These are phyloP conservation scores for Epizoanthus stellaris DNA, from an alignment of 92 coral and sea anemone species.

Conservation along the genomic window DNA sequence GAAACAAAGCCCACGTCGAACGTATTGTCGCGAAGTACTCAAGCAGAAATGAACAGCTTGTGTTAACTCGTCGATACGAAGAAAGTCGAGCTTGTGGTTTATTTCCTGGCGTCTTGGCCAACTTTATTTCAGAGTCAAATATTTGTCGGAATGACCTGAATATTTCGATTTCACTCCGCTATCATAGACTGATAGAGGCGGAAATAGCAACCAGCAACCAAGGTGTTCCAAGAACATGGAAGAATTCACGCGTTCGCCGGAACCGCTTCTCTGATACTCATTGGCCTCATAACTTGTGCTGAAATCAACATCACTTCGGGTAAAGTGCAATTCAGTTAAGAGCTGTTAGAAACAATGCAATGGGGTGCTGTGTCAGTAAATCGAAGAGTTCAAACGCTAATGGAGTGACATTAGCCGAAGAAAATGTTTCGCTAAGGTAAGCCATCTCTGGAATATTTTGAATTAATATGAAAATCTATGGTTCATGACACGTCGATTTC, in stretches of 20 bases:
- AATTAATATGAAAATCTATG: no score
- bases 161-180: neutral
- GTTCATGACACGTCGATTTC: neutral
- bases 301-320: constrained; percentile 20
- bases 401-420: constrained; percentile 52
- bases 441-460: neutral
- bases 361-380: constrained; percentile 86
- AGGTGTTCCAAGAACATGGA: neutral
- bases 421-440: constrained; percentile 63
- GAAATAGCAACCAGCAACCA: neutral
- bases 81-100: neutral
- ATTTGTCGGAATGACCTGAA: constrained; percentile 4
- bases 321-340: neutral
- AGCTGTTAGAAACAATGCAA: constrained; percentile 29
- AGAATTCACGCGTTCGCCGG: neutral
- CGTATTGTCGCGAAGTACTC: constrained; percentile 18
- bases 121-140: neutral
- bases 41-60: constrained; percentile 40
- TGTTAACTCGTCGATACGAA: neutral
- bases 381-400: constrained; percentile 58
- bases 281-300: neutral
- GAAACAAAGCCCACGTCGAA: constrained; percentile 8
- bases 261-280: constrained; percentile 11
- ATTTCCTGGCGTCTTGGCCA: neutral
- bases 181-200: neutral